These are phyloP conservation scores for Melitaea athalia DNA, from an alignment of 2,888 invertebrate genomes.

Conservation along the genomic window DNA sequence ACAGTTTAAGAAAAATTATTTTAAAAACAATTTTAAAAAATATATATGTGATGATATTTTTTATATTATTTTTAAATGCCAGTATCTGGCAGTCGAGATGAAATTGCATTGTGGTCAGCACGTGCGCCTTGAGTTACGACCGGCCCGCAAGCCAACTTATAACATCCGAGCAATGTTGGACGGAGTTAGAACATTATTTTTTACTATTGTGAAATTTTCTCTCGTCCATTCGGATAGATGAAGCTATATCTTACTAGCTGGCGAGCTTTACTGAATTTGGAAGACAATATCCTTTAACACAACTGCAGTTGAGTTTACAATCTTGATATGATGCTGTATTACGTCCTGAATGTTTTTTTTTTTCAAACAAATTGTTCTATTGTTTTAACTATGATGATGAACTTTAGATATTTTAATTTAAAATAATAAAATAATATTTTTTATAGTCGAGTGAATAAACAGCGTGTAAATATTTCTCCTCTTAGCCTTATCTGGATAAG, in stretches of 20 bases:
- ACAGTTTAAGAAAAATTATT: too few species aligned
- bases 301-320: not conserved
- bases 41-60: not conserved
- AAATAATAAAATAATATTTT: too few species aligned
- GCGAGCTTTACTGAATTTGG: constrained; percentile 17
- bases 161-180: constrained; percentile 20
- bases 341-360: too few species aligned
- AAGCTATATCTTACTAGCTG: constrained; percentile 11
- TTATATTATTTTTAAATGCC: constrained; percentile 7
- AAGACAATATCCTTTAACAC: constrained; percentile 2
- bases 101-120: constrained; percentile 19
- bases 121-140: constrained; percentile 25
- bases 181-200: constrained; percentile 22
- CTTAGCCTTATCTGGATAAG: too few species aligned
- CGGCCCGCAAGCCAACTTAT: constrained; percentile 23
- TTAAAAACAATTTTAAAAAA: not conserved
- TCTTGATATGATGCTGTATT: not conserved
- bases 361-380: not conserved
- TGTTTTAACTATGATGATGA: too few species aligned
- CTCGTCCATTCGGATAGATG: constrained; percentile 2
- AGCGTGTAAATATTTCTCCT: too few species aligned
- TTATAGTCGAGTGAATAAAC: too few species aligned
- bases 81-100: constrained; percentile 9
- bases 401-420: too few species aligned
- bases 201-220: constrained; percentile 20